Evolutionary conservation across 2,113 vertebrate species (phyloP).

Genomic region (Osmerus eperlanus): DNA sequence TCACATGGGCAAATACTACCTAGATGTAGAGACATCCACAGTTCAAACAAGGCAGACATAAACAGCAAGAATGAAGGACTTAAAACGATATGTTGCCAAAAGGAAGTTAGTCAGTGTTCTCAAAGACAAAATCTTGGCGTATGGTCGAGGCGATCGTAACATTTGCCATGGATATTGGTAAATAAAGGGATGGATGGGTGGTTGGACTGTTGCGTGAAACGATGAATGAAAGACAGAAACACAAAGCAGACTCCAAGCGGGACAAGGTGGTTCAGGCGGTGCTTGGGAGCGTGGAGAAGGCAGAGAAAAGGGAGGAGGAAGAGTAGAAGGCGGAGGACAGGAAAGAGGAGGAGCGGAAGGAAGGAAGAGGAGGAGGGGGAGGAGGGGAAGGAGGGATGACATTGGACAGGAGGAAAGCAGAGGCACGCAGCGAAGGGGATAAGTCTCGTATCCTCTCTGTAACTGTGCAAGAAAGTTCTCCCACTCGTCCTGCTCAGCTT

Average conservation of each 20-base stretch:
- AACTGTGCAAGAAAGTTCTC: constrained; percentile 2
- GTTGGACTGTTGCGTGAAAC: too few species aligned
- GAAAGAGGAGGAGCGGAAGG: too few species aligned
- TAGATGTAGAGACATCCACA: neutral
- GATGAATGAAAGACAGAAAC: too few species aligned
- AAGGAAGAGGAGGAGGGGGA: too few species aligned
- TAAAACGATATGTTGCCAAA: neutral
- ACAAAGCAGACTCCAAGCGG: neutral
- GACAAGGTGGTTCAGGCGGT: constrained; percentile 28
- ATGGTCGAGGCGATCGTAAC: neutral
- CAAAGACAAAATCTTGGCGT: neutral
- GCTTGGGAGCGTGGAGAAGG: constrained; percentile 7
- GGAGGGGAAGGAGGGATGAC: neutral
- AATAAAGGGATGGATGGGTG: too few species aligned
- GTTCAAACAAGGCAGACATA: neutral
- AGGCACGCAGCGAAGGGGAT: neutral
- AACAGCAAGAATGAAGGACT: neutral
- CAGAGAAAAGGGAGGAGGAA: too few species aligned
- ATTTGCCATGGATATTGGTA: neutral
- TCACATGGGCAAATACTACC: neutral
- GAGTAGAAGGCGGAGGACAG: too few species aligned
- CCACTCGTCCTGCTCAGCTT: constrained; percentile 37
- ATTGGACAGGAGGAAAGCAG: neutral
- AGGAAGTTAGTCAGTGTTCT: neutral
- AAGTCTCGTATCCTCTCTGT: constrained; percentile 8